Evolutionary conservation across 2,888 invertebrate species (phyloP).

Genomic region (Auanema sp.): DNA sequence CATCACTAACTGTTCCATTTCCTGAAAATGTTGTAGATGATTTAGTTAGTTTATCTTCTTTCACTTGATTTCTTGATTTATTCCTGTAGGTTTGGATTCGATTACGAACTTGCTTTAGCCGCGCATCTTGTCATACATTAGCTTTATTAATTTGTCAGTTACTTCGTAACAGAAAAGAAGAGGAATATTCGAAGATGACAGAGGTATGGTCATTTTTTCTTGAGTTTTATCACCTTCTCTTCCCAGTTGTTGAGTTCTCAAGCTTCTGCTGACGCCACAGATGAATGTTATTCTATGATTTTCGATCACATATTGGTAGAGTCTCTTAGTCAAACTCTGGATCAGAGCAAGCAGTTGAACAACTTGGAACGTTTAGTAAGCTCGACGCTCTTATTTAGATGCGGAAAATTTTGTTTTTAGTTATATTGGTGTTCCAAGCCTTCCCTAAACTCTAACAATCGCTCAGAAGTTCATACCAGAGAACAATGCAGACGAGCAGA

Average conservation of each 20-base stretch:
- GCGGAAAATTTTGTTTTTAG: constrained; percentile 8
- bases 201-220: background rate
- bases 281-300: constrained; percentile 15
- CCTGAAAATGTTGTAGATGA: constrained; percentile 17
- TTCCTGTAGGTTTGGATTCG: constrained; percentile 19
- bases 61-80: background rate
- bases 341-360: background rate
- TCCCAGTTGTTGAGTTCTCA: background rate
- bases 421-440: constrained; percentile 11
- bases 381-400: background rate
- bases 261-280: constrained; percentile 7
- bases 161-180: constrained; percentile 1
- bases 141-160: constrained; percentile 17
- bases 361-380: constrained; percentile 8
- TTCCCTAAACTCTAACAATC: constrained; percentile 14
- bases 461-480: constrained; percentile 3
- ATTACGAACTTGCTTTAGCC: constrained; percentile 13
- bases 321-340: constrained; percentile 4
- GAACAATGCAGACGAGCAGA: constrained; percentile 14
- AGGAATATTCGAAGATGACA: background rate
- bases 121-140: constrained; percentile 7
- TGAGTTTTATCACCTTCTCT: background rate
- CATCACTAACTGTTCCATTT: constrained; percentile 4
- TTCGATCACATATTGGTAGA: constrained; percentile 12
- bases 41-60: background rate